Conservation (phyloP, 2,797 vertebrate species). For the Parauchenoglanis ngamensis region DNA sequence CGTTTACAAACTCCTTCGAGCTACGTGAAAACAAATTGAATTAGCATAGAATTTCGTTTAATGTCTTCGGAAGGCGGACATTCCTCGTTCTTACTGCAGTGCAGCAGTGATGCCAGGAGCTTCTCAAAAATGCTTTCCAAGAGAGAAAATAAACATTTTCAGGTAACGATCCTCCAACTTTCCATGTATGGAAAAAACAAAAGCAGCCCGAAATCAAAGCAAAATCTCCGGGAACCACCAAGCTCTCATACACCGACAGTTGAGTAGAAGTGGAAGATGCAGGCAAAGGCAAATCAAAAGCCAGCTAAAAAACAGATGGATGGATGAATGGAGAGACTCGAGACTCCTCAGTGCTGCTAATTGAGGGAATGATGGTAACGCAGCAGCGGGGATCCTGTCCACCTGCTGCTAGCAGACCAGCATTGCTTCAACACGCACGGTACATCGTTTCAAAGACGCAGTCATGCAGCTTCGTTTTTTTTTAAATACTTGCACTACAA, state of each 20-base stretch:
- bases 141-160: neutral
- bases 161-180: neutral
- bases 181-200: neutral
- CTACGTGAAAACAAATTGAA: neutral
- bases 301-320: neutral
- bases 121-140: neutral
- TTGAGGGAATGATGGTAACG: neutral
- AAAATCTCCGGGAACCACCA: neutral
- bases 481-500: neutral
- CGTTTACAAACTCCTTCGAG: neutral
- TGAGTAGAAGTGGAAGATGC: neutral
- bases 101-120: slow-evolving; percentile 17
- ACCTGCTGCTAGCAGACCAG: slow-evolving; percentile 15
- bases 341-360: neutral
- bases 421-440: neutral
- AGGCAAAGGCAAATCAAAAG: neutral
- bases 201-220: neutral
- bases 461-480: neutral
- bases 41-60: neutral
- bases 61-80: neutral
- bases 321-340: neutral
- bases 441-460: neutral
- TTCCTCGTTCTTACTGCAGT: slow-evolving; percentile 30
- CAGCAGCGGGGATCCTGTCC: neutral
- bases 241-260: neutral